Conservation (phyloP, 2,113 vertebrate genomes). For the Tricholaema leucomelas region DNA sequence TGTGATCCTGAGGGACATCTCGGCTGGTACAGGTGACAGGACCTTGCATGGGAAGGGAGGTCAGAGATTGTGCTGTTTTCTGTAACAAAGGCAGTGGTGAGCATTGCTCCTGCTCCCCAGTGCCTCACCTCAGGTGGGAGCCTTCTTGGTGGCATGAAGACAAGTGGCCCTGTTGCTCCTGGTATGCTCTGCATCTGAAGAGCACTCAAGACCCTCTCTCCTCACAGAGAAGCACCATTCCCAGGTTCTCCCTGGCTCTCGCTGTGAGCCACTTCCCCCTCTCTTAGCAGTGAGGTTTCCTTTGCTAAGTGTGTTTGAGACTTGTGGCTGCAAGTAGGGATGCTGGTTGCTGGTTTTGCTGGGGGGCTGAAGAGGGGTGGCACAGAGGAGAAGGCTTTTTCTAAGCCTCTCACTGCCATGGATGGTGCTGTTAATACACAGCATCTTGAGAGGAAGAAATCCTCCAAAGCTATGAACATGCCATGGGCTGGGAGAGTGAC, state of each 20-base stretch:
- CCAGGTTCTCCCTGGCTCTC: background rate
- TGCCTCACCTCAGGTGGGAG: accelerated
- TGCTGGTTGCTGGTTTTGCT: background rate
- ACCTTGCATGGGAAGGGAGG: accelerated
- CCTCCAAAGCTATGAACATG: background rate
- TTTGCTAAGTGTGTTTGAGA: background rate
- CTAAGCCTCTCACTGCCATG: background rate
- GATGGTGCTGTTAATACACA: accelerated
- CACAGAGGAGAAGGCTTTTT: background rate
- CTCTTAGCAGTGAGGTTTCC: background rate
- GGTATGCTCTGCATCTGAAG: background rate
- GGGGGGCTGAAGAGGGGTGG: background rate
- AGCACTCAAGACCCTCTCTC: accelerated
- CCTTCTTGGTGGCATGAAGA: background rate
- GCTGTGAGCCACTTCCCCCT: accelerated
- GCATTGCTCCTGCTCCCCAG: background rate
- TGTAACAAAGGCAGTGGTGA: accelerated
- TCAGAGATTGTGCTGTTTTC: background rate
- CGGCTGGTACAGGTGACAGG: background rate
- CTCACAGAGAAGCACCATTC: background rate
- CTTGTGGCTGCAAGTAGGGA: background rate
- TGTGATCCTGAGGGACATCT: background rate
- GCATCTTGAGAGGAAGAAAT: background rate
- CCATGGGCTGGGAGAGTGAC: background rate
- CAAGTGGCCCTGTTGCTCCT: background rate